Base-by-base conservation (phyloP, 1,140 invertebrate species). In the Temnothorax curvispinosus region DNA sequence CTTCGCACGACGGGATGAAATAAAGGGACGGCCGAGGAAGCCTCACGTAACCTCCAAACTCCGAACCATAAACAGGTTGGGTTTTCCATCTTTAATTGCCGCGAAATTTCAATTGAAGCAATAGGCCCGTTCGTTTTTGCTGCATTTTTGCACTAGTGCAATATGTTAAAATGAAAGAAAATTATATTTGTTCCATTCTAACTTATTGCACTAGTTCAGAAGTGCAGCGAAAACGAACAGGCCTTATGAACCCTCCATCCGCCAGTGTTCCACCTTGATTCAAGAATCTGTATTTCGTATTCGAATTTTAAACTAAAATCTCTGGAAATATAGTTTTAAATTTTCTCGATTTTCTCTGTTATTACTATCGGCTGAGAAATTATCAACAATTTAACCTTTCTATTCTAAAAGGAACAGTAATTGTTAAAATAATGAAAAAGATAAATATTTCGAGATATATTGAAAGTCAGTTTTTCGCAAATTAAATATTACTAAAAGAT, bases 21-120 rank as follows among this genome's bases (percentile, higher is more conserved):
- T 18, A n/a, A 74, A 76, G 38, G 58, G 58, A 32, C 72, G 38
- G 8, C 60, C 41, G 67, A 72, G 60, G 69, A 87, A 87, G 77
- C 85, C 69, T 80, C 76, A 85, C 86, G 76, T 92, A 92, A 92
- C 90, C 90, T 91, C 87, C 82, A 91, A 92, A 69, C 56, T 85
- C 44, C 54, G 60, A 82, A 85, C 65, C 64, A 56, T 91, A 91
- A 91, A 88, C 85, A 89, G 82, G 86, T 80, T 86, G 71, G 72
- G 62, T 77, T 90, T 91, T 76, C 84, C 87, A 85, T 85, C 77
- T 85, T 89, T 27, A 27, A 27, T 88, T 86, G 67, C 89, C 91
- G 91, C 88, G 89, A 92, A 92, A 92, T 88, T 92, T 92, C 78
- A 88, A 92, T 87, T 87, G 9, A 13, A 60, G 15, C 11, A 6